phyloP scores from a whole-genome alignment of 2,888 invertebrate species.

The Monoplex corrugatus region DNA sequence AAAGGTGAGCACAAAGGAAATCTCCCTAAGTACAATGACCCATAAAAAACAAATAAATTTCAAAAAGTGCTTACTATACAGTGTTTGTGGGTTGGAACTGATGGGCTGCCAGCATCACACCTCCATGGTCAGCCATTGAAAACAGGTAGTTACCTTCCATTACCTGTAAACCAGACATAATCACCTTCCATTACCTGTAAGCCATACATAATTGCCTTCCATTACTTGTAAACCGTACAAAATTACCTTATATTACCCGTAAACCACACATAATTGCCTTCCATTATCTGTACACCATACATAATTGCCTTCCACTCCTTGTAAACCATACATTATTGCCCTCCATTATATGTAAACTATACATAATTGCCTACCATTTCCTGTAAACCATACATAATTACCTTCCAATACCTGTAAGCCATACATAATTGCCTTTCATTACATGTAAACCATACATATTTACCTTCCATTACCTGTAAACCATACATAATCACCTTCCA shows the following conservation, averaged over 20 bases:
- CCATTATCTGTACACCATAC: slow-evolving; percentile 69
- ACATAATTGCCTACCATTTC: too few species aligned
- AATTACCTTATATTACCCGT: too few species aligned
- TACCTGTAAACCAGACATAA: slow-evolving; percentile 63
- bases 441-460: too few species aligned
- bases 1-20: too few species aligned
- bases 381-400: too few species aligned
- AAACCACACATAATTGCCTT: too few species aligned
- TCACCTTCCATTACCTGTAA: not conserved
- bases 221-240: too few species aligned
- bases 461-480: too few species aligned
- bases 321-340: not conserved
- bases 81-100: slow-evolving; percentile 91
- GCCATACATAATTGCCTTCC: not conserved
- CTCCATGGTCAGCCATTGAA: slow-evolving; percentile 95
- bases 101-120: slow-evolving; percentile 91
- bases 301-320: not conserved
- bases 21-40: too few species aligned
- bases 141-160: slow-evolving; percentile 75
- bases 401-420: too few species aligned
- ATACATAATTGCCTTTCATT: slow-evolving; percentile 95
- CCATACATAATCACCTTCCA: too few species aligned
- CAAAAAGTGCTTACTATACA: slow-evolving; percentile 84
- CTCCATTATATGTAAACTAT: too few species aligned
- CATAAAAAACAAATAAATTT: not conserved